These are phyloP conservation scores for Lycocerus yunnanus DNA, from an alignment of 2,888 invertebrate genomes.

Conservation along the genomic window DNA sequence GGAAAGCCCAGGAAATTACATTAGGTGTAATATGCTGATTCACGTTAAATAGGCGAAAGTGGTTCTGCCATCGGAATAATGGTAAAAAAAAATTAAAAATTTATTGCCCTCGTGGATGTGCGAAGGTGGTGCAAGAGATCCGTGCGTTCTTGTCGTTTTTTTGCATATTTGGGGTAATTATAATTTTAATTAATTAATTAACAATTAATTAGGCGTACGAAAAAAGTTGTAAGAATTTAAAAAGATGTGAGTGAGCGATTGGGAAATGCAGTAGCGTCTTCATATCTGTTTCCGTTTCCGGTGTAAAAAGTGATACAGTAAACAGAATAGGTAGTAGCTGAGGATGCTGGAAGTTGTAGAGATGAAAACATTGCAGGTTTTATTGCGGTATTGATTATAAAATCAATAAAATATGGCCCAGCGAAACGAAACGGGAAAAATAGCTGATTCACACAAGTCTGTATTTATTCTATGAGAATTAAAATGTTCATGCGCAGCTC, in stretches of 20 bases:
- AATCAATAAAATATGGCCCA: conserved; percentile 59
- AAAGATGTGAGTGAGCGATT: background rate
- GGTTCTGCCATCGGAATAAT: background rate
- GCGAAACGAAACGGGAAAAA: conserved; percentile 55
- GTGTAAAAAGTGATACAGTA: conserved; percentile 27
- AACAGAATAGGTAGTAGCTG: conserved; percentile 33
- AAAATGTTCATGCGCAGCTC: conserved; percentile 55
- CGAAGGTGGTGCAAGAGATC: no score
- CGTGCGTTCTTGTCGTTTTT: no score
- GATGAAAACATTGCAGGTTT: conserved; percentile 60
- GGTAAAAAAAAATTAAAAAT: no score
- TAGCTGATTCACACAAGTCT: conserved; percentile 54
- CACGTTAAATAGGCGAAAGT: background rate
- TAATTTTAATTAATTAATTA: background rate
- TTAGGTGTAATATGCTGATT: background rate
- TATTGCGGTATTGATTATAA: conserved; percentile 61
- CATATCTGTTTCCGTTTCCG: conserved; percentile 25
- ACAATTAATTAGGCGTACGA: no score
- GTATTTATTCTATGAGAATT: conserved; percentile 55
- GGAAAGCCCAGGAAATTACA: background rate
- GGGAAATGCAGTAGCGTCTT: conserved; percentile 8
- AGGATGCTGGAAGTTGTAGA: conserved; percentile 55
- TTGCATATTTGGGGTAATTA: background rate
- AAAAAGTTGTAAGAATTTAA: background rate
- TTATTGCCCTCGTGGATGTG: no score